Evolutionary conservation across 2,113 vertebrate genomes (phyloP).

Genomic region (Ploceus nigricollis): DNA sequence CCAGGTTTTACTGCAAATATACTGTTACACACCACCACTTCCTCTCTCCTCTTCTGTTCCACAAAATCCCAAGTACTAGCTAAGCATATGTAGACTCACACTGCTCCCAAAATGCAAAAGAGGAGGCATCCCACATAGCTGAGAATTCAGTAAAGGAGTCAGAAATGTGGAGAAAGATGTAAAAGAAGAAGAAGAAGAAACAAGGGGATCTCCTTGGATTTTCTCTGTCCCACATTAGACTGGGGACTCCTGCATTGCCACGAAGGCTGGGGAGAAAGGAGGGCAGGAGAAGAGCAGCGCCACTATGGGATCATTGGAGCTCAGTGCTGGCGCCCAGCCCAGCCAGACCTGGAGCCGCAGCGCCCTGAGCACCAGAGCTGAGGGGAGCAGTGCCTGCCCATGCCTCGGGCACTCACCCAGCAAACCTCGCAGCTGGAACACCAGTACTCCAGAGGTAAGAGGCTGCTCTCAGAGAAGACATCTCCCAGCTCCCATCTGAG

Average conservation of each 20-base stretch:
- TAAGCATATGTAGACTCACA: neutral
- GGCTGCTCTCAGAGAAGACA: neutral
- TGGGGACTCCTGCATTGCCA: neutral
- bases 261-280: neutral
- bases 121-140: neutral
- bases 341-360: neutral
- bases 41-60: neutral
- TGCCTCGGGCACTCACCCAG: neutral
- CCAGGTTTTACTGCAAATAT: neutral
- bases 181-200: neutral
- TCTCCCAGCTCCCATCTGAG: neutral
- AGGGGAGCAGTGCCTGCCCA: neutral
- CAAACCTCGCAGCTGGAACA: neutral
- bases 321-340: neutral
- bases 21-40: neutral
- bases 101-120: neutral
- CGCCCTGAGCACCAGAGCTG: accelerated
- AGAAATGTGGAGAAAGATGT: neutral
- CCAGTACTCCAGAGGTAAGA: neutral
- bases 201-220: neutral
- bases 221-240: accelerated
- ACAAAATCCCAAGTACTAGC: neutral
- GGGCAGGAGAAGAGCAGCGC: accelerated
- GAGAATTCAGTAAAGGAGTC: neutral
- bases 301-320: neutral